A percentile compares a stretch with the other conserved stretches of the same genome.
These are phyloP conservation scores for Ciconia maguari DNA, from an alignment of 2,113 vertebrate species.

Conservation along the genomic window DNA sequence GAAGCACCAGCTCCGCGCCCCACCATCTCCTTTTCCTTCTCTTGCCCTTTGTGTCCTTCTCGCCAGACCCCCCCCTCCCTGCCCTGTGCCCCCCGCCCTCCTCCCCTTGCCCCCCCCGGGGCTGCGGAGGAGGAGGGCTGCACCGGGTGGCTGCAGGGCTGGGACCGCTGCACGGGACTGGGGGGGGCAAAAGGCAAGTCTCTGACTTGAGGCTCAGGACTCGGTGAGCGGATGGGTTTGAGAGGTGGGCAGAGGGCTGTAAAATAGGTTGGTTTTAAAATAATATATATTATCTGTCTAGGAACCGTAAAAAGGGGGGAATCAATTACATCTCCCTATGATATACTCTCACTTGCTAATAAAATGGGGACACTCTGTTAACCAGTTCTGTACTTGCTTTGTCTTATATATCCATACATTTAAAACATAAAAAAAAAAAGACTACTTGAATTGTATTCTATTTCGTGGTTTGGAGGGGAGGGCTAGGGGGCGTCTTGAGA, in stretches of 20 bases:
- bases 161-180: background rate
- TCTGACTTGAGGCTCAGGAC: background rate
- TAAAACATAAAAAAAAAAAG: slow-evolving; percentile 77
- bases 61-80: background rate
- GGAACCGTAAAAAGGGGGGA: slow-evolving; percentile 48
- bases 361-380: slow-evolving; percentile 69
- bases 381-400: slow-evolving; percentile 72
- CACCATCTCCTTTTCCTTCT: slow-evolving; percentile 35
- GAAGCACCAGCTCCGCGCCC: background rate
- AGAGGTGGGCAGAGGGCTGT: slow-evolving; percentile 50
- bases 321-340: slow-evolving; percentile 57
- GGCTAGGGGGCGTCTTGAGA: slow-evolving; percentile 37
- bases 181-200: background rate
- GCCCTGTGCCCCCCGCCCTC: accelerated
- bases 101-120: background rate
- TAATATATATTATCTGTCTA: slow-evolving; percentile 66
- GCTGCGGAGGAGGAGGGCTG: background rate
- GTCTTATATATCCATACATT: slow-evolving; percentile 79
- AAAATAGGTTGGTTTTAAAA: slow-evolving; percentile 64
- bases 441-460: slow-evolving; percentile 81
- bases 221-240: background rate
- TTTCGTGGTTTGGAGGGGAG: slow-evolving; percentile 80
- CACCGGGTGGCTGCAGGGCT: background rate
- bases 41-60: background rate
- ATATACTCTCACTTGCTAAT: slow-evolving; percentile 80